A percentile compares a stretch with the other conserved stretches of the same genome.
Evolutionary conservation across 2,888 invertebrate genomes (phyloP).

Genomic region (Drosophila austrosaltans): DNA sequence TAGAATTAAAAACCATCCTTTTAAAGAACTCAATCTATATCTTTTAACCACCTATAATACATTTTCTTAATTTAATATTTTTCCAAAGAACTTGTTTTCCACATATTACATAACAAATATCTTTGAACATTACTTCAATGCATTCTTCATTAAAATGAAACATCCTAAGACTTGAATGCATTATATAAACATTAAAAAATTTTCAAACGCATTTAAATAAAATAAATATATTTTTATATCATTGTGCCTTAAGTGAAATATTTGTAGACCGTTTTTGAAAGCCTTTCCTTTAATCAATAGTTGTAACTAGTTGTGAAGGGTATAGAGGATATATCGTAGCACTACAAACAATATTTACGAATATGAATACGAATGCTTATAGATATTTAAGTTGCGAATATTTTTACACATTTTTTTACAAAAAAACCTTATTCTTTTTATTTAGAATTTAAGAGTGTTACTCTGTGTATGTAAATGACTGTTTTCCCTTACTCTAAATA

Average conservation of each 20-base stretch:
- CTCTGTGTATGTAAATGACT: slow-evolving; percentile 39
- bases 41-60: too few species aligned
- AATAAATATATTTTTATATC: too few species aligned
- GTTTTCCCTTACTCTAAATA: slow-evolving; percentile 26
- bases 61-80: neutral
- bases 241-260: too few species aligned
- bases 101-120: neutral
- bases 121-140: neutral
- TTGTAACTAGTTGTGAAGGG: neutral
- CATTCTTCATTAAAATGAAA: too few species aligned
- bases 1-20: too few species aligned
- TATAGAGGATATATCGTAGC: neutral
- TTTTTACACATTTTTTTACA: slow-evolving; percentile 28
- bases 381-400: slow-evolving; percentile 51
- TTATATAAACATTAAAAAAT: too few species aligned
- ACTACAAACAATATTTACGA: slow-evolving; percentile 24
- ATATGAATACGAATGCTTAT: slow-evolving; percentile 63
- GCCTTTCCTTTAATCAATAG: too few species aligned
- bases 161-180: too few species aligned
- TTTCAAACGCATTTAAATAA: too few species aligned
- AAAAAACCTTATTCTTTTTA: slow-evolving; percentile 4
- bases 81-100: slow-evolving; percentile 8
- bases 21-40: too few species aligned
- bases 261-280: too few species aligned
- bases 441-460: slow-evolving; percentile 27